A percentile compares a stretch with the other conserved stretches of the same genome.
Conservation (phyloP, 2,888 invertebrate genomes). For the Drosophila lacicola region DNA sequence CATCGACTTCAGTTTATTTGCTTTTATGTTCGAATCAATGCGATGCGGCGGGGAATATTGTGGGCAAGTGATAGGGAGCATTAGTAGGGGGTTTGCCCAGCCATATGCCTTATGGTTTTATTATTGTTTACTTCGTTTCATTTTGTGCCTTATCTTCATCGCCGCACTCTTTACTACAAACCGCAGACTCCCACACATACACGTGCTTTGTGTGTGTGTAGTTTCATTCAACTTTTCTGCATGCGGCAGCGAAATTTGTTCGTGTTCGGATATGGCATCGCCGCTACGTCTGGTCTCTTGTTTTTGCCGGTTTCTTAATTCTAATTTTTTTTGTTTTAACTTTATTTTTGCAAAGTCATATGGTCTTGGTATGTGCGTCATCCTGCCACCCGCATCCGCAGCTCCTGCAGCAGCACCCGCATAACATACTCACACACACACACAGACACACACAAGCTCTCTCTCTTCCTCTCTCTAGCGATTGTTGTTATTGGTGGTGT, state of each 20-base stretch:
- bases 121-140: conserved; percentile 67
- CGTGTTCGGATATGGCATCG: conserved; percentile 51
- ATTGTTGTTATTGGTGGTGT: conserved; percentile 50
- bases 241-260: conserved; percentile 48
- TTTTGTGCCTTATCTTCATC: conserved; percentile 68
- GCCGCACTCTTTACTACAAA: conserved; percentile 27
- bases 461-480: conserved; percentile 5
- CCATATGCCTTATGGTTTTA: conserved; percentile 60
- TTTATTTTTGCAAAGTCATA: conserved; percentile 43
- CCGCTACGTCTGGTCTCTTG: conserved; percentile 45
- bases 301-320: conserved; percentile 50
- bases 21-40: conserved; percentile 56
- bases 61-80: conserved; percentile 12
- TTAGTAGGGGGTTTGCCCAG: conserved; percentile 12
- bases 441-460: conserved; percentile 6
- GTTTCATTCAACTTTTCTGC: conserved; percentile 63
- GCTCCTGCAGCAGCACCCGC: conserved; percentile 33
- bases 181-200: conserved; percentile 20
- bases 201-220: conserved; percentile 24
- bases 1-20: conserved; percentile 55
- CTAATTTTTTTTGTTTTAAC: neutral
- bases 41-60: conserved; percentile 1
- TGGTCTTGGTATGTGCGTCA: conserved; percentile 61
- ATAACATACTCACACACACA: conserved; percentile 1
- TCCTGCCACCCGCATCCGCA: conserved; percentile 37